Base-by-base conservation (phyloP, 2,888 invertebrate genomes). In the Megastigmus dorsalis region DNA sequence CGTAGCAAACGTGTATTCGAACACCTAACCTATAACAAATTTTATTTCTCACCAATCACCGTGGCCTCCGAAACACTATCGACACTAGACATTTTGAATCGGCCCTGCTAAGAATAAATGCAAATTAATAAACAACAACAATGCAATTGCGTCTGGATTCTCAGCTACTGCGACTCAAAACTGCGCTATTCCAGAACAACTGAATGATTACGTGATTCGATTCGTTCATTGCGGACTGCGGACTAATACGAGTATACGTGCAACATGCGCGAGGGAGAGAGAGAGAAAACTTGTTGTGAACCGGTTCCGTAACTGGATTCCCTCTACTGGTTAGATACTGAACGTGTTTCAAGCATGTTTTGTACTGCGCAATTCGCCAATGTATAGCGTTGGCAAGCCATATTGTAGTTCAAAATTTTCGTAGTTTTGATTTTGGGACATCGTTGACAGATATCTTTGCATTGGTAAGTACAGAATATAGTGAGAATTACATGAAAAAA, bases 231-330 rank as follows among this genome's bases (percentile, higher is more conserved):
- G n/a, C 45, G 63, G 10, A 63, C 59, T n/a, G 59, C 33, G 63
- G 10, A 63, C 59, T n/a, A 66, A 23, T 66, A 36, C 63, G 66
- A 26, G 23, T 33, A 48, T 0, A 5, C 15, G 1, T n/a, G n/a
- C 7, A 13, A 26, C 0, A 3, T 18, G 3, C 10, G 23, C 43
- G 43, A 18, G 23, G 1, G 9, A 45, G 36, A 45, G 23, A 33
- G 43, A 18, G 23, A 2, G 9, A 45, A 26, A 45, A 72, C 66
- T 60, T 60, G 73, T 73, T 73, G 54, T 52, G 23, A 66, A 72
- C 72, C 43, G 66, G 72, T 72, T 52, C 45, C 48, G 4, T n/a
- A n/a, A n/a, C n/a, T n/a, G n/a, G n/a, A n/a, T n/a, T n/a, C n/a
- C n/a, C n/a, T n/a, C n/a, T n/a, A n/a, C n/a, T n/a, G n/a, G n/a